A percentile compares a stretch with the other conserved stretches of the same genome.
Evolutionary conservation across 2,888 invertebrate species (phyloP).

Genomic region (Monochamus alternatus): DNA sequence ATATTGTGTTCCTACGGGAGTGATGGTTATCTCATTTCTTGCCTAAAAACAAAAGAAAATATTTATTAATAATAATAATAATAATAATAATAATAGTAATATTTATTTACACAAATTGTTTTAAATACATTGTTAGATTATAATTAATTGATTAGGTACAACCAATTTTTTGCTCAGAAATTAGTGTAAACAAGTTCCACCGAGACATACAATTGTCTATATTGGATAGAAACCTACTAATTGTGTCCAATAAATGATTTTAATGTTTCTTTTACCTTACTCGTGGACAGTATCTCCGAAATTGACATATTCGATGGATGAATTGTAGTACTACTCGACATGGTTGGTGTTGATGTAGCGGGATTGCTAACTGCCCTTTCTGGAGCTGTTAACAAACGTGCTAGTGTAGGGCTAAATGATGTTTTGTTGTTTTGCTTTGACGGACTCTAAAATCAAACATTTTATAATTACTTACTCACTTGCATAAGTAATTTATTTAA

Average conservation of each 20-base stretch:
- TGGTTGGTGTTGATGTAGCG: constrained; percentile 51
- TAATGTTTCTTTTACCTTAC: constrained; percentile 61
- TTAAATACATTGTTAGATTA: too few relatives aligned
- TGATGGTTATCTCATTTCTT: constrained; percentile 77
- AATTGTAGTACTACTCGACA: constrained; percentile 46
- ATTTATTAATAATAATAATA: background rate
- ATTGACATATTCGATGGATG: constrained; percentile 66
- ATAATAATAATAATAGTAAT: too few relatives aligned
- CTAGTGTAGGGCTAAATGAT: constrained; percentile 86
- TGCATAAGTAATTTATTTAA: too few relatives aligned
- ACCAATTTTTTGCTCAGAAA: too few relatives aligned
- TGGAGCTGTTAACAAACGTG: constrained; percentile 83
- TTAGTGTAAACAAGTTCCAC: too few relatives aligned
- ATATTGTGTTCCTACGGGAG: constrained; percentile 72
- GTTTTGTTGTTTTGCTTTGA: constrained; percentile 70
- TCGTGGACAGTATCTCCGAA: constrained; percentile 68
- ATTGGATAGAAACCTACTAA: too few relatives aligned
- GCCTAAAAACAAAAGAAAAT: constrained; percentile 68
- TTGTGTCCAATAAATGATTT: too few relatives aligned
- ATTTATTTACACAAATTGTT: too few relatives aligned
- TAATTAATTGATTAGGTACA: too few relatives aligned
- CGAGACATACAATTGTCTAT: too few relatives aligned
- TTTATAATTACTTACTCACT: background rate
- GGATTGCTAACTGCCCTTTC: constrained; percentile 60
- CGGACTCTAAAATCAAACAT: constrained; percentile 63